A percentile compares a stretch with the other conserved stretches of the same genome.
These are phyloP conservation scores for Sterna hirundo DNA, from an alignment of 2,113 vertebrate species.

Conservation along the genomic window DNA sequence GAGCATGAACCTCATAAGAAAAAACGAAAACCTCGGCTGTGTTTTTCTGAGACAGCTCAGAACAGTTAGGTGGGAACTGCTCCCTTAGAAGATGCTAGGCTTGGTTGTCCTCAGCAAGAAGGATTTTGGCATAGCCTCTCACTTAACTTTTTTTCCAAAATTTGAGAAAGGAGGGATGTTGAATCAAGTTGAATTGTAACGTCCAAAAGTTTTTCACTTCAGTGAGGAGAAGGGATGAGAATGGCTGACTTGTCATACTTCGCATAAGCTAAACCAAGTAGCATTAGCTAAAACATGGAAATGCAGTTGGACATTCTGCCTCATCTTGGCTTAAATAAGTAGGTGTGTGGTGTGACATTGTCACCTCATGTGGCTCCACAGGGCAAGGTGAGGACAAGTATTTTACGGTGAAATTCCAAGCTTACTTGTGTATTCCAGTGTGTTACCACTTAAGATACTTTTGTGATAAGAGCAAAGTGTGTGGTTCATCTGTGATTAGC, in stretches of 20 bases:
- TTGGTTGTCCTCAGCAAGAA: not conserved
- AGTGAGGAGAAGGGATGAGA: not conserved
- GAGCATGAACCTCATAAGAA: not conserved
- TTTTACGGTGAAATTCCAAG: conserved; percentile 30
- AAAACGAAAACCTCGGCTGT: not conserved
- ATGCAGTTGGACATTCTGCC: not conserved
- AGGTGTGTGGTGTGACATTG: not conserved
- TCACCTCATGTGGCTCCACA: not conserved
- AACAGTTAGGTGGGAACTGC: not conserved
- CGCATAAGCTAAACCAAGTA: not conserved
- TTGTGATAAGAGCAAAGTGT: conserved; percentile 32
- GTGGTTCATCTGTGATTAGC: conserved; percentile 35
- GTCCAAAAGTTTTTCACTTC: not conserved
- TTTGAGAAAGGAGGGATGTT: not conserved
- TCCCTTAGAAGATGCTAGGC: not conserved
- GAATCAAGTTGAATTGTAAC: not conserved
- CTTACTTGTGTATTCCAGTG: not conserved
- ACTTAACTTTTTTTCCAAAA: not conserved
- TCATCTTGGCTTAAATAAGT: not conserved
- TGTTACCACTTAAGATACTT: not conserved
- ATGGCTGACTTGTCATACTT: not conserved
- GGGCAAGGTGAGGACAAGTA: not conserved
- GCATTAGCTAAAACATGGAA: not conserved
- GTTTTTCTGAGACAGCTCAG: not conserved
- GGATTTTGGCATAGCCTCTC: not conserved